Base-by-base conservation (phyloP, 2,797 vertebrate genomes). In the Lagorchestes hirsutus region DNA sequence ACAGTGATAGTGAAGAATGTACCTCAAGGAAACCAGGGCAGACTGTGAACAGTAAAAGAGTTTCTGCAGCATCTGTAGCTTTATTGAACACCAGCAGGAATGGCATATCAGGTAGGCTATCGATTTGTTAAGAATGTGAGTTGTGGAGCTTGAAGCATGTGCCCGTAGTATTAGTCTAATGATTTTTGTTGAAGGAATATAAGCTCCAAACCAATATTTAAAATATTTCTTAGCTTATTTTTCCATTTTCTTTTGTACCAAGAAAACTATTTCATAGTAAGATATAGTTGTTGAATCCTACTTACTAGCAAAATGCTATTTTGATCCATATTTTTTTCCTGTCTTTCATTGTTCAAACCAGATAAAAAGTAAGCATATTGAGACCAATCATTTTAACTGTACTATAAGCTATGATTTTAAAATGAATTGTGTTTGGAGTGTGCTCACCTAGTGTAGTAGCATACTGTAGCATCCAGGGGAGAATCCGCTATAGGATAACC, bases 51-150 rank as follows among this genome's bases (percentile, higher is more conserved):
- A 98, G 97, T 96, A 99, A 98, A 98, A 99, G 98, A 98, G 98
- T 99, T 96, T 98, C 99, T 98, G 98, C 98, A 97, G 97, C 99
- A 96, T 98, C 98, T 98, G 98, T 98, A 98, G 98, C 98, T 98
- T 98, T 99, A 97, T 98, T 98, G 98, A 99, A 98, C 98, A 98
- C 99, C 98, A 99, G 98, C 98, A 99, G 98, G 98, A 99, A 98
- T 97, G 98, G 98, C 97, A 98, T 99, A 99, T 99, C 99, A 99
- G 99, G 99, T 99, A 98, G 98, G 98, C 94, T 98, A 97, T 98
- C 98, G 98, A 98, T 99, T 99, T 98, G 96, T 98, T 94, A 54
- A 96, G 92, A 90, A 4, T 97, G 96, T 96, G 90, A 90, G 55
- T 96, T 93, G 50, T 87, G 34, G 24, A 55, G 12, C 93, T 93